These are phyloP conservation scores for Cotesia vestalis DNA, from an alignment of 1,140 invertebrate genomes.

Conservation along the genomic window DNA sequence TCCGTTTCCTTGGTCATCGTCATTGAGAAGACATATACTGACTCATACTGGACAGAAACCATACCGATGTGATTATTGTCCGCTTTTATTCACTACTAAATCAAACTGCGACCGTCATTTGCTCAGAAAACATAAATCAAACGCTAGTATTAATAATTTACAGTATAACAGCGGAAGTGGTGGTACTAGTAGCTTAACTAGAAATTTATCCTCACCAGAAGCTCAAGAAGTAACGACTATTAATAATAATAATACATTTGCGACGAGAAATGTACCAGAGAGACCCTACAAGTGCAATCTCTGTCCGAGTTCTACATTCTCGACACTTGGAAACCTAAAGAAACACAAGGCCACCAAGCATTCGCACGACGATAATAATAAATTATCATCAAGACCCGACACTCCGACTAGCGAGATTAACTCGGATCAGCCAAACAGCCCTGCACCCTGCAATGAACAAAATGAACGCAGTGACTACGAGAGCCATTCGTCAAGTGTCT, in stretches of 20 bases:
- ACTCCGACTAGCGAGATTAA: conserved; percentile 50
- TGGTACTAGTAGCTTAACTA: conserved; percentile 39
- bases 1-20: conserved; percentile 96
- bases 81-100: conserved; percentile 93
- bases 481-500: conserved; percentile 60
- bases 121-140: conserved; percentile 85
- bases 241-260: conserved; percentile 60
- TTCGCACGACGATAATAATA: conserved; percentile 51
- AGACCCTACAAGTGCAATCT: conserved; percentile 84
- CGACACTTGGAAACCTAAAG: conserved; percentile 80
- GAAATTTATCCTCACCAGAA: conserved; percentile 55
- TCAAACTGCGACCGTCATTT: conserved; percentile 96
- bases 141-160: conserved; percentile 55
- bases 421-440: conserved; percentile 49
- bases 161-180: conserved; percentile 40
- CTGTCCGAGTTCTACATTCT: conserved; percentile 87
- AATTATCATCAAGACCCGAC: conserved; percentile 48
- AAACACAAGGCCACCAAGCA: conserved; percentile 82
- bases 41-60: conserved; percentile 97
- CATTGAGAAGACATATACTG: conserved; percentile 88
- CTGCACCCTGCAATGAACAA: conserved; percentile 44
- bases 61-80: conserved; percentile 91
- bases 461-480: conserved; percentile 63
- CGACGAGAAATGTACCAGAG: conserved; percentile 79
- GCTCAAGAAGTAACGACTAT: conserved; percentile 42